Conservation (phyloP, 2,888 invertebrate genomes). For the Rugalucina vietnamica region DNA sequence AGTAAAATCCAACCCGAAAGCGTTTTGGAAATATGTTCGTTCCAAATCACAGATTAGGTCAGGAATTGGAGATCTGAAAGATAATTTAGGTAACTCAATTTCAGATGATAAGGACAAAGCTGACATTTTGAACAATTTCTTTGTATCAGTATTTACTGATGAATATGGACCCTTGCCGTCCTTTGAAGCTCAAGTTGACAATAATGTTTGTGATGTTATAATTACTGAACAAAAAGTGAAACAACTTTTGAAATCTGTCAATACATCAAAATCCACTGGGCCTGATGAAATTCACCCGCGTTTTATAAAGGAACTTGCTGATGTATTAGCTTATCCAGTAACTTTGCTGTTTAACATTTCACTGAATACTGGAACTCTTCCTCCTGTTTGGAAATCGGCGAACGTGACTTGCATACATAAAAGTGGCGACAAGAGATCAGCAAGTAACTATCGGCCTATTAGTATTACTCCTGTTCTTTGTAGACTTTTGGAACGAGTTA, state of each 20-base stretch:
- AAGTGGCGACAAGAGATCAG: neutral
- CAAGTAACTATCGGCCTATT: constrained; percentile 13
- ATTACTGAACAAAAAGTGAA: neutral
- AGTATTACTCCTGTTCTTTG: constrained; percentile 1
- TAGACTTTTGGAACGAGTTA: neutral
- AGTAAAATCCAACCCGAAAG: neutral
- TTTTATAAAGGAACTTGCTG: neutral
- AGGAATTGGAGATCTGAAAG: neutral
- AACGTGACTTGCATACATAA: constrained; percentile 7
- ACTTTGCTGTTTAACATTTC: constrained; percentile 1
- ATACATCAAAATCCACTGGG: neutral
- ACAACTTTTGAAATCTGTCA: neutral
- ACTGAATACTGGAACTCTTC: neutral
- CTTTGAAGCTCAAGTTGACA: neutral
- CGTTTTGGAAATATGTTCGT: constrained; percentile 23
- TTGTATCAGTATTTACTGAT: constrained; percentile 2
- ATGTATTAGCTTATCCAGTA: neutral
- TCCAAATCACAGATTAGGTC: constrained; percentile 8
- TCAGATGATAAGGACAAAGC: constrained; percentile 2
- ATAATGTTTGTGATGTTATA: neutral
- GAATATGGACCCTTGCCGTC: neutral
- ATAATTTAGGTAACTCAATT: neutral
- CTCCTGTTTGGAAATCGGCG: neutral
- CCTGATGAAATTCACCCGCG: neutral
- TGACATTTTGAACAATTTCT: neutral